A percentile compares a stretch with the other conserved stretches of the same genome.
phyloP scores from a whole-genome alignment of 2,113 vertebrate genomes.

The Zeus faber region DNA sequence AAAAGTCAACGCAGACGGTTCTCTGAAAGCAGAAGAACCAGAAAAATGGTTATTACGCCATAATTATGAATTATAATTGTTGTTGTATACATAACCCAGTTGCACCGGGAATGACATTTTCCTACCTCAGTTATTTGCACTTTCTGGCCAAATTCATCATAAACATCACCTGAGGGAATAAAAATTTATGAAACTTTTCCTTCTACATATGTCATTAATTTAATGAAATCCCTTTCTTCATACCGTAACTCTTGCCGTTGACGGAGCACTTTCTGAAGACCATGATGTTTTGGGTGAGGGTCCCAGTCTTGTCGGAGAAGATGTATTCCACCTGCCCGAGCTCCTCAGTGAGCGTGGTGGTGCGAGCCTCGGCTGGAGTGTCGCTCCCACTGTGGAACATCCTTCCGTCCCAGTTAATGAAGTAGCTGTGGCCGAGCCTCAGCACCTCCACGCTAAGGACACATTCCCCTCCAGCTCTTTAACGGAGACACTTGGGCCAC shows the following conservation, averaged over 20 bases:
- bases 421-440: slow-evolving; percentile 93
- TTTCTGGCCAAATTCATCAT: slow-evolving; percentile 71
- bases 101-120: too few species aligned
- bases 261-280: slow-evolving; percentile 94
- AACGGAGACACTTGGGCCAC: too few species aligned
- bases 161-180: slow-evolving; percentile 79
- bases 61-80: too few species aligned
- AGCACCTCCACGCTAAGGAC: slow-evolving; percentile 95
- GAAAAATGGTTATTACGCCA: too few species aligned
- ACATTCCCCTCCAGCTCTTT: too few species aligned
- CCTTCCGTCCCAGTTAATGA: slow-evolving; percentile 94
- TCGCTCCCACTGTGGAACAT: slow-evolving; percentile 83
- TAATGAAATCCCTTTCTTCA: too few species aligned
- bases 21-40: slow-evolving; percentile 57
- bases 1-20: slow-evolving; percentile 84
- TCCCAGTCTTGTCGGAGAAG: slow-evolving; percentile 97
- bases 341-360: slow-evolving; percentile 95
- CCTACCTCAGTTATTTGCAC: slow-evolving; percentile 82
- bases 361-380: slow-evolving; percentile 85
- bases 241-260: slow-evolving; percentile 85
- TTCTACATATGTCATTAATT: too few species aligned
- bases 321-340: slow-evolving; percentile 95
- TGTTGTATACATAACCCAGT: too few species aligned
- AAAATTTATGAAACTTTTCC: too few species aligned
- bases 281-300: slow-evolving; percentile 98